These are phyloP conservation scores for Tenthredo distinguenda DNA, from an alignment of 2,888 invertebrate genomes.

Conservation along the genomic window DNA sequence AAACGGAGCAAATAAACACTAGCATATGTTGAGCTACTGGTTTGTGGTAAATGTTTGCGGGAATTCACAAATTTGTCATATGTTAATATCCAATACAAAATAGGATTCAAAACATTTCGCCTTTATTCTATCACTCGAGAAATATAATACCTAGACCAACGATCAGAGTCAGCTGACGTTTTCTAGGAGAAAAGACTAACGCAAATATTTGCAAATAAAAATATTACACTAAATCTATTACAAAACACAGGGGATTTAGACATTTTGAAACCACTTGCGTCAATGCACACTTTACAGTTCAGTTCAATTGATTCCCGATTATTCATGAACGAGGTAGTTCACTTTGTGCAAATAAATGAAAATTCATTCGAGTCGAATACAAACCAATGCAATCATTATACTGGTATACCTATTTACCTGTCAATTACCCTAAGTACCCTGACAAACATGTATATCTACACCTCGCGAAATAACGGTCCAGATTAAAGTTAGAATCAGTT, in stretches of 20 bases:
- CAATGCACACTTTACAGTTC: not conserved
- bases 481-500: not conserved
- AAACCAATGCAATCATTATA: not conserved
- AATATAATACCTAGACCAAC: not conserved
- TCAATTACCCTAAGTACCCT: not conserved
- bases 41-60: not conserved
- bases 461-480: not conserved
- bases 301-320: not conserved
- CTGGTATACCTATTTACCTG: not conserved
- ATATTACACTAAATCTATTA: not conserved
- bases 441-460: not conserved
- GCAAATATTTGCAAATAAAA: not conserved
- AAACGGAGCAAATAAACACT: not conserved
- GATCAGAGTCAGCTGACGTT: not conserved
- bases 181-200: not conserved
- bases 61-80: not conserved
- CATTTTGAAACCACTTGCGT: not conserved
- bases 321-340: not conserved
- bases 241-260: not conserved
- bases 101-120: not conserved
- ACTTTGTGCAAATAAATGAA: not conserved
- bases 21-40: not conserved
- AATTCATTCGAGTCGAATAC: not conserved
- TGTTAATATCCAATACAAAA: not conserved
- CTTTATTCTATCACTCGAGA: not conserved